Evolutionary conservation across 2,797 vertebrate species (phyloP).

Genomic region (Hypotaenidia okinawae): DNA sequence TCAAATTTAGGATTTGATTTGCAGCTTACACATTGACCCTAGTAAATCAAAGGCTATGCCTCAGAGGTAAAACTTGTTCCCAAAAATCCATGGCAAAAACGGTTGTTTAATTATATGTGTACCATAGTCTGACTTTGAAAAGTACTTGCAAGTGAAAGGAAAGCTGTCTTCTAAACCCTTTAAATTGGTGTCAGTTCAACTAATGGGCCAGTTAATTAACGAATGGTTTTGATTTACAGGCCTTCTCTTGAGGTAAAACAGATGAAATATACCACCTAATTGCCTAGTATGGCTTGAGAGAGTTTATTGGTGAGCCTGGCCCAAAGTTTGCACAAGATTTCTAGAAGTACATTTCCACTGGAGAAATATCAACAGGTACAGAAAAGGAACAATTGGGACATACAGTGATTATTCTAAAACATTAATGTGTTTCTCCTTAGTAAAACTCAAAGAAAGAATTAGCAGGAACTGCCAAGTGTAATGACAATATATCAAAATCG

Average conservation of each 20-base stretch:
- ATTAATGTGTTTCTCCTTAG: not conserved
- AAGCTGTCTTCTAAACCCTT: not conserved
- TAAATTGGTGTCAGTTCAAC: slow-evolving; percentile 18
- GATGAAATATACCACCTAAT: slow-evolving; percentile 10
- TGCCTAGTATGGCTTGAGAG: not conserved
- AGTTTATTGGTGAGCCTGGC: not conserved
- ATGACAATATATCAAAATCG: not conserved
- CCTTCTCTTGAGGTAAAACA: not conserved
- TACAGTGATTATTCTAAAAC: not conserved
- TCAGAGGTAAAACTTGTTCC: not conserved
- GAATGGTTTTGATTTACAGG: not conserved
- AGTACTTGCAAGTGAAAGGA: slow-evolving; percentile 1
- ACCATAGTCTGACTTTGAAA: slow-evolving; percentile 13
- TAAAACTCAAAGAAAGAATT: not conserved
- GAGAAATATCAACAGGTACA: not conserved
- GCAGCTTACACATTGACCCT: not conserved
- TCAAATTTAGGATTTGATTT: not conserved
- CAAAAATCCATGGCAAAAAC: not conserved
- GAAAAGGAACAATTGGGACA: not conserved
- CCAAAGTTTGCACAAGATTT: not conserved
- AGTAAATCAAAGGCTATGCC: slow-evolving; percentile 5
- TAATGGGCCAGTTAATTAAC: slow-evolving; percentile 44
- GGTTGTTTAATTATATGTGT: not conserved
- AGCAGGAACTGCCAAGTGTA: not conserved
- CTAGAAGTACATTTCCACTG: not conserved